Evolutionary conservation across 2,113 vertebrate genomes (phyloP), one percentile per base, ranked within the genome.

Genomic region (Psophia crepitans): DNA sequence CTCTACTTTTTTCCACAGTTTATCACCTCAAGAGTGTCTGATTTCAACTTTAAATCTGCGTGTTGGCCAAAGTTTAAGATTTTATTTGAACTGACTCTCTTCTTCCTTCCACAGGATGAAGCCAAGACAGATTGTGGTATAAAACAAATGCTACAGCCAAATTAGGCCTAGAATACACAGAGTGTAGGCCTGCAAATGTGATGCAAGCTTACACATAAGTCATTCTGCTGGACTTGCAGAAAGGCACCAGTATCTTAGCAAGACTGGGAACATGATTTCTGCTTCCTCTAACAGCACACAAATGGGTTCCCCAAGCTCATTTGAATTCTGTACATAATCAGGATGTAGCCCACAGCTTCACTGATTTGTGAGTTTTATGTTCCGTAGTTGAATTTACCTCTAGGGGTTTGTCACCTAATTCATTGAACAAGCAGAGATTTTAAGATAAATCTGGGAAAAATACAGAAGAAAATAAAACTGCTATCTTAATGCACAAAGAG

Each of bases 401-500:
- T n/a, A 90, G 69, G 53, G 91, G 37, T 90, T 95, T 97, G 93
- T 96, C 89, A 90, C 92, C 92, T 97, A 97, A 96, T 97, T 96
- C 83, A 94, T 46, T 95, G 90, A 84, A 57, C 66, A 92, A 94
- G 65, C 84, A 94, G 76, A 96, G n/a, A 91, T 79, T 94, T 89
- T 79, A 95, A 86, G n/a, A 92, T 82, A 79, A 46, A 46, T 93
- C 87, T 89, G 84, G 37, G 26, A 49, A 96, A 94, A 93, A 84
- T 23, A 69, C 32, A 60, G 49, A 13, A 53, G 84, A 89, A 90
- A 89, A 96, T n/a, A 61, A 68, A 97, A 54, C 84, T 65, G 41
- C 28, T 44, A 13, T 51, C 33, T 74, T 37, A 53, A 83, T 23
- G 79, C 92, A 68, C 35, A 71, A 35, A 43, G 14, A 73, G 18